phyloP scores from a whole-genome alignment of 2,888 invertebrate genomes.

The Lepeophtheirus nordmannii region DNA sequence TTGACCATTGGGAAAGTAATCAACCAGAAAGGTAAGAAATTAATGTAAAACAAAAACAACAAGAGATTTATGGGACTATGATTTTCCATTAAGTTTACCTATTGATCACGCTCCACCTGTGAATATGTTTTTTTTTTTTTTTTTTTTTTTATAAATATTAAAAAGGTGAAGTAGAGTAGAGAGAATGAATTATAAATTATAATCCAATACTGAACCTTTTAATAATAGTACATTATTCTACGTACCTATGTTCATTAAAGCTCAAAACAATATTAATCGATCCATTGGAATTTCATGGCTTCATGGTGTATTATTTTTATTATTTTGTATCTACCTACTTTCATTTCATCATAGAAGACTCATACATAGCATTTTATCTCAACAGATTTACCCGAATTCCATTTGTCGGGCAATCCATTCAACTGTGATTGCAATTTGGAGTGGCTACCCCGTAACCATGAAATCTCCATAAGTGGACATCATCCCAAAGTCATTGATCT shows the following conservation, averaged over 20 bases:
- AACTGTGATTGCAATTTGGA: conserved; percentile 73
- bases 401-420: conserved; percentile 64
- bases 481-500: conserved; percentile 64
- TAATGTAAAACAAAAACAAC: too few relatives aligned
- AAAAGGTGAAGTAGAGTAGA: too few relatives aligned
- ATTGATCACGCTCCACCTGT: not conserved
- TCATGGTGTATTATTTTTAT: too few relatives aligned
- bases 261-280: too few relatives aligned
- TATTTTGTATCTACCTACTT: too few relatives aligned
- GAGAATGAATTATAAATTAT: too few relatives aligned
- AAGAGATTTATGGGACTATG: too few relatives aligned
- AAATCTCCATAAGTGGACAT: conserved; percentile 43
- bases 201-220: too few relatives aligned
- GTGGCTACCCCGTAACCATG: conserved; percentile 65
- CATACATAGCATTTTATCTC: conserved; percentile 33
- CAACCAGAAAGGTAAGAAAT: conserved; percentile 28
- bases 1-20: conserved; percentile 48
- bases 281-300: too few relatives aligned
- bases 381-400: conserved; percentile 59
- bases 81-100: not conserved
- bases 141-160: not conserved
- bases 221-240: too few relatives aligned
- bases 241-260: too few relatives aligned
- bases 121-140: not conserved
- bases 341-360: too few relatives aligned